Evolutionary conservation across 2,888 invertebrate genomes (phyloP), one percentile per base, ranked within the genome.

Genomic region (Bellardia pandia): DNA sequence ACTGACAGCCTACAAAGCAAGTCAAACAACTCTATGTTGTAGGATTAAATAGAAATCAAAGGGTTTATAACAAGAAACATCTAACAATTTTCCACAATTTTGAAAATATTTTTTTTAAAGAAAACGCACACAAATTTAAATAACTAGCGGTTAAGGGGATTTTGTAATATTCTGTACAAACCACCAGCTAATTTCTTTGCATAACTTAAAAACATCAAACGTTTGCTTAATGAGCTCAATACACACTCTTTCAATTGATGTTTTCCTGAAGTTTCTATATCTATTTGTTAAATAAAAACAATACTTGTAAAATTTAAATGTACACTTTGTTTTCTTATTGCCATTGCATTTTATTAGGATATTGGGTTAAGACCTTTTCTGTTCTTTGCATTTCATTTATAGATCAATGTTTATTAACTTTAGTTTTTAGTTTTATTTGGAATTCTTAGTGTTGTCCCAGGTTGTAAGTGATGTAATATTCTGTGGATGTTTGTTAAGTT

Each of bases 281-380:
- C 6, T 76, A 51, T 75, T 56, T 68, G 60, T 13, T 23, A 58
- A 83, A 83, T 45, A 71, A 53, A 33, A 51, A 76, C 51, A 42
- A n/a, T 58, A 58, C 7, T 72, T 13, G 4, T 7, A 37, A 33
- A 8, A 58, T 58, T 30, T 58, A 30, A 33, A n/a, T 40, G 8
- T 40, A 16, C 40, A 64, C 16, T 23, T 42, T 42, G 11, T 11
- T 66, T 66, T 4, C 11, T 68, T 62, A 78, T 74, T 68, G 40
- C 37, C 72, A 11, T 62, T 62, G 42, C 37, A 75, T 16, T 79
- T 85, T 75, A 85, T 85, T 85, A 62, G 74, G 69, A 75, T 85
- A 85, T 48, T 69, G 79, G 79, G 75, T 58, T 83, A 81, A 74
- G 42, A 37, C 16, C 13, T 72, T 74, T 64, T 23, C n/a, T n/a